Conservation (phyloP, 2,113 vertebrate genomes). For the Rhagologus leucostigma region DNA sequence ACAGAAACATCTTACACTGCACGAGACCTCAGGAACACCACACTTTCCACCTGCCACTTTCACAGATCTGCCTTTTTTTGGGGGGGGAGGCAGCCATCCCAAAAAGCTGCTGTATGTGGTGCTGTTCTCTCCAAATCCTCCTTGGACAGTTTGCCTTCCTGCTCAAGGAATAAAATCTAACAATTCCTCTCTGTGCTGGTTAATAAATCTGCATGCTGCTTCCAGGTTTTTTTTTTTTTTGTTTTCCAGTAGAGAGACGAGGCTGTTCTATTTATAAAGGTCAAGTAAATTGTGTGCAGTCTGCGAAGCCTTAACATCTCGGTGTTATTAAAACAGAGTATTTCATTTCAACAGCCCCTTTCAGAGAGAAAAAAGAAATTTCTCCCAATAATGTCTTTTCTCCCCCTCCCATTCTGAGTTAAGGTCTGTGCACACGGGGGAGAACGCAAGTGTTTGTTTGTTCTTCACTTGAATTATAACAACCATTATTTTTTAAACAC, state of each 20-base stretch:
- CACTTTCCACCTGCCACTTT: not conserved
- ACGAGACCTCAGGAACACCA: not conserved
- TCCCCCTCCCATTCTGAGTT: not conserved
- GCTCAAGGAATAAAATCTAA: not conserved
- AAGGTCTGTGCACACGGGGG: not conserved
- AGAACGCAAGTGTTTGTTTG: not conserved
- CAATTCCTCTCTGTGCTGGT: not conserved
- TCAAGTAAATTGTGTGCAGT: not conserved
- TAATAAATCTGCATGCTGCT: not conserved
- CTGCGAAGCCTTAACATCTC: not conserved
- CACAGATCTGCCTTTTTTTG: not conserved
- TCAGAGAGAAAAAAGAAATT: not conserved
- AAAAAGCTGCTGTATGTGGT: not conserved
- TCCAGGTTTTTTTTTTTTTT: not conserved
- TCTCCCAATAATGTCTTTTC: not conserved
- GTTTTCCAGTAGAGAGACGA: not conserved
- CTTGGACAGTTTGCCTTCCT: not conserved
- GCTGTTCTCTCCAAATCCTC: not conserved
- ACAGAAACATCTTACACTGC: no score
- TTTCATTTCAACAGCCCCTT: slow-evolving; percentile 6
- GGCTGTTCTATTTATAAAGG: slow-evolving; percentile 24
- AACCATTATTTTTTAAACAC: not conserved
- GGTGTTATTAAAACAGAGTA: not conserved
- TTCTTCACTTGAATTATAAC: not conserved
- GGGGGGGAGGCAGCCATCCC: not conserved